A percentile compares a stretch with the other conserved stretches of the same genome.
These are phyloP conservation scores for Upupa epops DNA, from an alignment of 2,113 vertebrate species.

Conservation along the genomic window DNA sequence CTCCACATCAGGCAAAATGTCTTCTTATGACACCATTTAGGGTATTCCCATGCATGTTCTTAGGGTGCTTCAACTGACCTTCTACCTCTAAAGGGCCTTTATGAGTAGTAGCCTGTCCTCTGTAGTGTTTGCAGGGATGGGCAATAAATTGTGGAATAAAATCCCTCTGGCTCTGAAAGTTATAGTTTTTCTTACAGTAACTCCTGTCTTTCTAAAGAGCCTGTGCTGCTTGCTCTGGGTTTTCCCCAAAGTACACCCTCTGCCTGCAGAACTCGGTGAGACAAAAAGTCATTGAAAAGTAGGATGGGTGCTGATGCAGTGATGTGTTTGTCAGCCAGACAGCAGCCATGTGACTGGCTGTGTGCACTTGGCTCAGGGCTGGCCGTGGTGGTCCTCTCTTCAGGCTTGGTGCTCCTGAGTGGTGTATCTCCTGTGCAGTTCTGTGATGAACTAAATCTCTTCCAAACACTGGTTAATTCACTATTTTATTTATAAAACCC, in stretches of 20 bases:
- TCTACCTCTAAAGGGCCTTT: neutral
- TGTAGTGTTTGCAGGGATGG: neutral
- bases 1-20: neutral
- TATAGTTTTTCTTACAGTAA: neutral
- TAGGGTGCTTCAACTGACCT: neutral
- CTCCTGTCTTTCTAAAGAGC: neutral
- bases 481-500: neutral
- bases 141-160: neutral
- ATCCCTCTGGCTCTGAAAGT: neutral
- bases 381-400: slow-evolving; percentile 41
- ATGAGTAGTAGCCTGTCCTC: neutral
- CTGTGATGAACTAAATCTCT: neutral
- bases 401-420: slow-evolving; percentile 5
- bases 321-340: neutral
- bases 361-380: slow-evolving; percentile 26
- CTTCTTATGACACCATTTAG: neutral
- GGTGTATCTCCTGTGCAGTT: neutral
- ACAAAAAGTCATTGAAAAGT: neutral
- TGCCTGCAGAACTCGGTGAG: neutral
- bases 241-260: neutral
- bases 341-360: slow-evolving; percentile 54
- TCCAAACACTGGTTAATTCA: neutral
- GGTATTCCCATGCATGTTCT: neutral
- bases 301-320: neutral
- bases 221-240: neutral